Percentiles rank a stretch among this genome's conserved stretches.
Evolutionary conservation across 2,113 vertebrate species (phyloP).

Genomic region (Lepus americanus): DNA sequence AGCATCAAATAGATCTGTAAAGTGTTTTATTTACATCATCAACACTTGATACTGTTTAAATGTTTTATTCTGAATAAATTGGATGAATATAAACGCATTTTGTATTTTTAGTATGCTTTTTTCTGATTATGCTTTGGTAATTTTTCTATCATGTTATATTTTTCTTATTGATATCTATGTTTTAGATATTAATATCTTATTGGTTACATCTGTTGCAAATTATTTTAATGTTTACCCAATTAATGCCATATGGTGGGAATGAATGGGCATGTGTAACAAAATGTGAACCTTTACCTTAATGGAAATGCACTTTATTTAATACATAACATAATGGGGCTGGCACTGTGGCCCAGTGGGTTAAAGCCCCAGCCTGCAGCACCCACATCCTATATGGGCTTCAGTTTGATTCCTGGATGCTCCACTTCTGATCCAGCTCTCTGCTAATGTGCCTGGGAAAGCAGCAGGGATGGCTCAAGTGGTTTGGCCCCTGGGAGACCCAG

Average conservation of each 20-base stretch:
- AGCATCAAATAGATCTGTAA: not conserved
- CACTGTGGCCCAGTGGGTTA: too few species aligned
- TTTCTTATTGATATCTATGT: not conserved
- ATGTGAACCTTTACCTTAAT: not conserved
- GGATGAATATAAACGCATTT: not conserved
- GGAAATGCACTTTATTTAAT: not conserved
- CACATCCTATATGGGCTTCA: too few species aligned
- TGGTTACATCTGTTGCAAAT: not conserved
- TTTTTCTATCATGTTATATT: not conserved
- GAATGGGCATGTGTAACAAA: not conserved
- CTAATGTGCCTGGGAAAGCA: too few species aligned
- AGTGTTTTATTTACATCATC: not conserved
- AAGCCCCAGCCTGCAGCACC: too few species aligned
- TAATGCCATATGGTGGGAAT: not conserved
- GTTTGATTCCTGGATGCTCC: too few species aligned
- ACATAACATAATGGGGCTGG: too few species aligned
- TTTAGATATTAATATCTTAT: not conserved
- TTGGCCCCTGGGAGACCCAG: too few species aligned
- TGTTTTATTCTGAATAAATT: not conserved
- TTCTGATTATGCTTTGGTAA: not conserved
- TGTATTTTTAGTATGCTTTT: not conserved
- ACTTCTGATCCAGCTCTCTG: too few species aligned
- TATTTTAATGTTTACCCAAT: conserved; percentile 14
- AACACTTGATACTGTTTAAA: not conserved
- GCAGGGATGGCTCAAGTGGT: too few species aligned